Conservation (phyloP, 2,113 vertebrate species). For the Pseudopipra pipra region DNA sequence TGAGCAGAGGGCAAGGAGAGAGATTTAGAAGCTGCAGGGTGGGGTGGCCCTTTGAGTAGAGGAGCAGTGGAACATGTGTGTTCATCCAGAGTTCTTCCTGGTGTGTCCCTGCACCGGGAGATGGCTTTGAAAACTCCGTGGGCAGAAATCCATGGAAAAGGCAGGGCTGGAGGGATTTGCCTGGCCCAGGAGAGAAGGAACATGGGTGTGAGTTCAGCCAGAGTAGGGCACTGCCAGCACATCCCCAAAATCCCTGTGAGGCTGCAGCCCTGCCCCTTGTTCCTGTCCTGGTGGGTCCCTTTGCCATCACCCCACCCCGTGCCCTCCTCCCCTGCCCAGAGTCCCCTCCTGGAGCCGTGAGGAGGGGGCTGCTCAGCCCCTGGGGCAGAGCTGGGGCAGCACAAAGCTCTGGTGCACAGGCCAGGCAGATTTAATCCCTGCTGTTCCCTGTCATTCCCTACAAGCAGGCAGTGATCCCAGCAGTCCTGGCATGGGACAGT, state of each 20-base stretch:
- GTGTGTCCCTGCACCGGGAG: not conserved
- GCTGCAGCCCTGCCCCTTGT: not conserved
- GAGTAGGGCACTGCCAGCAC: not conserved
- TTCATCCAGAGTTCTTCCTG: not conserved
- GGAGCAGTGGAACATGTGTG: not conserved
- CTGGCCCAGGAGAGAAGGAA: not conserved
- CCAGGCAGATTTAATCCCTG: not conserved
- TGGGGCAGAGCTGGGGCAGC: not conserved
- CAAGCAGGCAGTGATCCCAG: not conserved
- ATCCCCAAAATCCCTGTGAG: rapidly evolving
- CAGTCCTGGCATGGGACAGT: too few species aligned
- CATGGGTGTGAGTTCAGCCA: not conserved
- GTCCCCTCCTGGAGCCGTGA: not conserved
- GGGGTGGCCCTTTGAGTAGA: not conserved
- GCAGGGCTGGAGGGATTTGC: not conserved
- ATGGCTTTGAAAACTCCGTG: not conserved
- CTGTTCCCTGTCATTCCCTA: not conserved
- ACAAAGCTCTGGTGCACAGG: not conserved
- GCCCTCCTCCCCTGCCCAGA: not conserved
- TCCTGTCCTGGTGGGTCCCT: not conserved
- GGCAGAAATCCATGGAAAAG: not conserved
- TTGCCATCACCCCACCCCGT: not conserved
- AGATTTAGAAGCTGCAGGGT: not conserved
- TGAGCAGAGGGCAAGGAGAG: not conserved
- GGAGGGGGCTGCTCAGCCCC: not conserved